These are phyloP conservation scores for Protonemura montana DNA, from an alignment of 2,888 invertebrate genomes.

Conservation along the genomic window DNA sequence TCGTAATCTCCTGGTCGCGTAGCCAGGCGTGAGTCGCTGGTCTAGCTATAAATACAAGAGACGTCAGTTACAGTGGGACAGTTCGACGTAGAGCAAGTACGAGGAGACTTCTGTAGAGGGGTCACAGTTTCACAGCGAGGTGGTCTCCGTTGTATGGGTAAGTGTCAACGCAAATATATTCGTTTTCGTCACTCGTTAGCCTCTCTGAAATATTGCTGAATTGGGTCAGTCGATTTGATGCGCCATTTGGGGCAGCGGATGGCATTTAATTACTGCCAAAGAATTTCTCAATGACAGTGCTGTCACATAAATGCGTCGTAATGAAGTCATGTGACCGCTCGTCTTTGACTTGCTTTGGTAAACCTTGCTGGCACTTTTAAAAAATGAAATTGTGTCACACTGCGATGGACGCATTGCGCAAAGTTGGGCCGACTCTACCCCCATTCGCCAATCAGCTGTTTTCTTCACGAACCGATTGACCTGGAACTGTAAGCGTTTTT, in stretches of 20 bases:
- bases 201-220: too few relatives aligned
- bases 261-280: not conserved
- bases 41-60: constrained; percentile 46
- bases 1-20: constrained; percentile 42
- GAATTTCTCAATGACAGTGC: not conserved
- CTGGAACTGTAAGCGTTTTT: not conserved
- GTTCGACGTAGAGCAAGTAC: not conserved
- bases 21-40: constrained; percentile 36
- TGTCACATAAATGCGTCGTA: not conserved
- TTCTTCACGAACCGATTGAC: not conserved
- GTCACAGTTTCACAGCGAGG: constrained; percentile 44
- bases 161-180: constrained; percentile 20
- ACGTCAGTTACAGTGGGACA: not conserved
- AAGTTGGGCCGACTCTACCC: not conserved
- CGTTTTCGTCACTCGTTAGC: too few relatives aligned
- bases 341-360: not conserved
- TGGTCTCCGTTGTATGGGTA: constrained; percentile 49
- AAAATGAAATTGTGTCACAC: not conserved
- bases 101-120: constrained; percentile 19
- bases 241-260: not conserved
- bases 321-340: not conserved
- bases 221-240: not conserved
- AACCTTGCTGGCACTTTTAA: not conserved
- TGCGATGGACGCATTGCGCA: constrained; percentile 12
- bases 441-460: constrained; percentile 14